A percentile compares a stretch with the other conserved stretches of the same genome.
phyloP scores from a whole-genome alignment of 37 sponge, comb jelly and placozoan species.

The Amphimedon queenslandica region DNA sequence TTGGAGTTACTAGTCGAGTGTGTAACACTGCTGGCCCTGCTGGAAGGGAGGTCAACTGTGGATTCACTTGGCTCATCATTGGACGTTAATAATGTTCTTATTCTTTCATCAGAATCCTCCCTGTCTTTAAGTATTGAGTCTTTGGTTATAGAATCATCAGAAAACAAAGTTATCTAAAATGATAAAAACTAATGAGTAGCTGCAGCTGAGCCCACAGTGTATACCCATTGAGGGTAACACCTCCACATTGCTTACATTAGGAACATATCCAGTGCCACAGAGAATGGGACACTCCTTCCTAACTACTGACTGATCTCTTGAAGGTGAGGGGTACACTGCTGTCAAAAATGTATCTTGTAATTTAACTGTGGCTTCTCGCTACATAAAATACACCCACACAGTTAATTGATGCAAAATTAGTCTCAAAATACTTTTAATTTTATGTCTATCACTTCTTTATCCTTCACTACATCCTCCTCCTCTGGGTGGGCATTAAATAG shows the following conservation, averaged over 20 bases:
- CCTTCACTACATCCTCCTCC: not conserved
- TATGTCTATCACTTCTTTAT: not conserved
- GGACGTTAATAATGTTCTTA: not conserved
- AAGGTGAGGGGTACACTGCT: conserved; percentile 27
- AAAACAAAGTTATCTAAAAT: not conserved
- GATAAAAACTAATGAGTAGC: not conserved
- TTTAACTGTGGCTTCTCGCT: conserved; percentile 31
- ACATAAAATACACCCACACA: too few species aligned
- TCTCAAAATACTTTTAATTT: too few species aligned
- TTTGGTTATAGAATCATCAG: not conserved
- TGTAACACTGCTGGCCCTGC: too few species aligned
- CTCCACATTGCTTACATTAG: too few species aligned
- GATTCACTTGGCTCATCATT: too few species aligned
- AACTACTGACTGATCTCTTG: not conserved
- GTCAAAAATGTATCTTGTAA: conserved; percentile 17
- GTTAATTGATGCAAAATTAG: too few species aligned
- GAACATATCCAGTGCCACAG: conserved; percentile 46
- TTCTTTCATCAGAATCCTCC: not conserved
- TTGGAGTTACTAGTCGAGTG: too few species aligned
- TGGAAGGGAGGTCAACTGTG: too few species aligned
- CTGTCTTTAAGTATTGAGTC: not conserved
- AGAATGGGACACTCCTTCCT: conserved; percentile 42
- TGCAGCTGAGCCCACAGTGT: not conserved
- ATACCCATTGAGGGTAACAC: too few species aligned
- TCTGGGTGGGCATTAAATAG: not conserved